Conservation (phyloP, 2,888 invertebrate genomes). For the Oegoconia quadripuncta region DNA sequence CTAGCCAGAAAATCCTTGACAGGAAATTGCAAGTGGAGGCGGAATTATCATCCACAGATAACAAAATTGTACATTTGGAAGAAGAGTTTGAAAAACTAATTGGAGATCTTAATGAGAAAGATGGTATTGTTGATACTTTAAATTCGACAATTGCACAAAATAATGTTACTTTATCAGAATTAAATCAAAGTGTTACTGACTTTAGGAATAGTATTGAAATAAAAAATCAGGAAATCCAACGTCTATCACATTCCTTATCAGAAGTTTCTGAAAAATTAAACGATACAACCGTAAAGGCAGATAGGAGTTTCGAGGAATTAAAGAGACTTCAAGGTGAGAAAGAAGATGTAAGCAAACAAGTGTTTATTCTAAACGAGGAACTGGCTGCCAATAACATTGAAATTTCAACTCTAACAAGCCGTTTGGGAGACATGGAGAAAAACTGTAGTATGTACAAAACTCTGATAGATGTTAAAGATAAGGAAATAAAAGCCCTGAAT, state of each 20-base stretch:
- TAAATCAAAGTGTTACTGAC: constrained; percentile 39
- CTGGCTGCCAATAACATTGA: constrained; percentile 40
- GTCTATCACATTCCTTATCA: constrained; percentile 37
- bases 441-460: constrained; percentile 31
- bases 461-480: constrained; percentile 44
- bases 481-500: constrained; percentile 59
- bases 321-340: constrained; percentile 42
- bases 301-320: constrained; percentile 41
- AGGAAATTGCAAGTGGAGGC: constrained; percentile 44
- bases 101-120: constrained; percentile 60
- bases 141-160: constrained; percentile 42
- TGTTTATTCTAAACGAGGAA: constrained; percentile 44
- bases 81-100: constrained; percentile 56
- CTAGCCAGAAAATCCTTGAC: constrained; percentile 43
- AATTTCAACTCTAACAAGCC: constrained; percentile 37
- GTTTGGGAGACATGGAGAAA: constrained; percentile 38
- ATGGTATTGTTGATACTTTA: constrained; percentile 50
- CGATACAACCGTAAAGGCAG: constrained; percentile 28
- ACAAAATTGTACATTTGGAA: constrained; percentile 56
- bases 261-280: constrained; percentile 34
- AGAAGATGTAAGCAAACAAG: constrained; percentile 45
- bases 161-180: constrained; percentile 31
- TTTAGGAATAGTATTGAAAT: constrained; percentile 36
- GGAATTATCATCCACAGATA: constrained; percentile 47
- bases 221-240: constrained; percentile 52